Percentiles rank a stretch among this genome's conserved stretches.
phyloP scores from a whole-genome alignment of 2,797 vertebrate genomes.

The Allobates femoralis region DNA sequence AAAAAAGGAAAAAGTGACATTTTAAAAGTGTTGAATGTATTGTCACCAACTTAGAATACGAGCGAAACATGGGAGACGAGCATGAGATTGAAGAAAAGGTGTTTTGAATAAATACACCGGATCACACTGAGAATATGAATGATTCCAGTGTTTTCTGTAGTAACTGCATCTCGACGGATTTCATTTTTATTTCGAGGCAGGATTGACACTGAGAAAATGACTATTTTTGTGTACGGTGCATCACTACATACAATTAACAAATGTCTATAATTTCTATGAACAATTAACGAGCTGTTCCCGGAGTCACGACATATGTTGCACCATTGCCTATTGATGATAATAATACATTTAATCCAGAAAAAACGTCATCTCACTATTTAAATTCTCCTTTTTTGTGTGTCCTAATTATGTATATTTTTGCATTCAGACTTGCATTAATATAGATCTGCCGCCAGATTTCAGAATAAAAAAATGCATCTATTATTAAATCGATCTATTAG shows the following conservation, averaged over 20 bases:
- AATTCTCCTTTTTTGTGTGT: not conserved
- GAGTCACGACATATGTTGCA: not conserved
- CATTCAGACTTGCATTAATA: not conserved
- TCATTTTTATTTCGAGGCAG: not conserved
- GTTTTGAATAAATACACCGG: constrained; percentile 50
- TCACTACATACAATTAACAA: not conserved
- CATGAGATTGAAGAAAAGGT: constrained; percentile 32
- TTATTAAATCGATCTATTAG: no score
- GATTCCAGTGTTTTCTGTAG: constrained; percentile 9
- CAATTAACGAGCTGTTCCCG: not conserved
- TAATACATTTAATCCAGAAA: not conserved
- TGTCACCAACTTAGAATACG: constrained; percentile 36
- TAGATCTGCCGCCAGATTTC: not conserved
- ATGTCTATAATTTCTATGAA: not conserved
- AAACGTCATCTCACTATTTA: not conserved
- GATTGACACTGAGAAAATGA: constrained; percentile 3
- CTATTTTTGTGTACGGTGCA: not conserved
- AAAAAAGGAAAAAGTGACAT: constrained; percentile 41
- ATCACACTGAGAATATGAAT: constrained; percentile 45
- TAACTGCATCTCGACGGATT: not conserved
- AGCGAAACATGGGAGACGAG: constrained; percentile 32
- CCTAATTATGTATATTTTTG: not conserved
- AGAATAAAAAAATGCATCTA: no score
- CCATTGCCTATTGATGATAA: not conserved
- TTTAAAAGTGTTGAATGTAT: constrained; percentile 53